Evolutionary conservation across 2,888 invertebrate species (phyloP), one percentile per base, ranked within the genome.

Genomic region (Chydorus sphaericus): DNA sequence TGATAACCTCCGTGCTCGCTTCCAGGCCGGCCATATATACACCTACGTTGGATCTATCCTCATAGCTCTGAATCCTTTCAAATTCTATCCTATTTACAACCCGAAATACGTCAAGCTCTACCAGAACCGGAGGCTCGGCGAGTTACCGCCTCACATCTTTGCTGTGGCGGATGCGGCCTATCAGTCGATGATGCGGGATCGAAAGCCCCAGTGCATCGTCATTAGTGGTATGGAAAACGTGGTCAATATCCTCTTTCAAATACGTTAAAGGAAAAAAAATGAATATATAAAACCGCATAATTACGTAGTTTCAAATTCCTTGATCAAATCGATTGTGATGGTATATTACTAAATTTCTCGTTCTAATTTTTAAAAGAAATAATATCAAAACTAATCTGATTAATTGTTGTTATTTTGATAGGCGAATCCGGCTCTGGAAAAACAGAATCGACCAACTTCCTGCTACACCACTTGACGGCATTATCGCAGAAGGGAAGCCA

Each of bases 91-190:
- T 23, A 94, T 96, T 63, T 96, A 94, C 75, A 94, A 94, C 73
- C 94, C 94, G 49, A 94, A 93, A 73, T 93, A 92, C 75, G 93
- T 93, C 62, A 88, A 91, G 71, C 73, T 93, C 64, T 96, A 94
- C 73, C 93, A 94, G 73, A 91, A 90, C 73, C 81, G 90, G 68
- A 76, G 90, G 64, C 77, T 92, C 63, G 86, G 89, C 37, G 91
- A 90, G 67, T 77, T 93, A 62, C 93, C 94, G 37, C 94, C 96
- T 48, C 94, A 96, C 69, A 92, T 96, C 67, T 96, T 94, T 74
- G 94, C 94, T 55, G 88, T 94, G 48, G 92, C 92, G 7, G 92
- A 92, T 69, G 84, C 89, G 16, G 91, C 92, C 26, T 93, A 91
- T 70, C 88, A 91, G 70, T 85, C 87, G 69, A 94, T 94, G 94